A percentile compares a stretch with the other conserved stretches of the same genome.
Conservation (phyloP, 2,797 vertebrate species). For the Serranus cabrilla region DNA sequence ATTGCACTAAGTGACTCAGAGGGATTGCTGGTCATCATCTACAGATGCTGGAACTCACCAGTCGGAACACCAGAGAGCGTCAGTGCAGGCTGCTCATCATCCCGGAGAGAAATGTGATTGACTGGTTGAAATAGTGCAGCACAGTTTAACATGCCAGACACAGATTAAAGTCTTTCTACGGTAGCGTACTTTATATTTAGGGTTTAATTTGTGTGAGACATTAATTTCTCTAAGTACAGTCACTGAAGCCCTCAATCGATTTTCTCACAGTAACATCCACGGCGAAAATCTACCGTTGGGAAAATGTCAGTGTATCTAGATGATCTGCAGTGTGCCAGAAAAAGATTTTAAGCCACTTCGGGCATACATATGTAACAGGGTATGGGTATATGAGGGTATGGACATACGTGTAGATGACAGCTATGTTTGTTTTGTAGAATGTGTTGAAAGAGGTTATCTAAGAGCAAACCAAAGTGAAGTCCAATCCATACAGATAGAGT, state of each 20-base stretch:
- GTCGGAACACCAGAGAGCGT: neutral
- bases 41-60: neutral
- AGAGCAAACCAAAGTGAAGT: slow-evolving; percentile 26
- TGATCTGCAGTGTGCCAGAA: neutral
- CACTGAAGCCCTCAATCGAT: slow-evolving; percentile 4
- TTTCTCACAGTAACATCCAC: slow-evolving; percentile 10
- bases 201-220: slow-evolving; percentile 8
- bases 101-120: neutral
- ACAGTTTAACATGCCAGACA: neutral
- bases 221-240: slow-evolving; percentile 30
- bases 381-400: neutral
- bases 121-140: neutral
- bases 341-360: neutral
- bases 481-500: slow-evolving; percentile 61
- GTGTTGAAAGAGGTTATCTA: slow-evolving; percentile 40
- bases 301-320: neutral
- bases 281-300: neutral
- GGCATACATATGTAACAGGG: too few relatives aligned
- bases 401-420: neutral
- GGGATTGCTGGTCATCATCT: slow-evolving; percentile 6
- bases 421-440: slow-evolving; percentile 7
- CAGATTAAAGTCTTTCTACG: neutral
- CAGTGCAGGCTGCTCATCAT: neutral
- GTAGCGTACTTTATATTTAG: neutral
- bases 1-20: slow-evolving; percentile 12